Evolutionary conservation across 2,888 invertebrate genomes (phyloP), one percentile per base, ranked within the genome.

Genomic region (Holacanthella duospinosa): DNA sequence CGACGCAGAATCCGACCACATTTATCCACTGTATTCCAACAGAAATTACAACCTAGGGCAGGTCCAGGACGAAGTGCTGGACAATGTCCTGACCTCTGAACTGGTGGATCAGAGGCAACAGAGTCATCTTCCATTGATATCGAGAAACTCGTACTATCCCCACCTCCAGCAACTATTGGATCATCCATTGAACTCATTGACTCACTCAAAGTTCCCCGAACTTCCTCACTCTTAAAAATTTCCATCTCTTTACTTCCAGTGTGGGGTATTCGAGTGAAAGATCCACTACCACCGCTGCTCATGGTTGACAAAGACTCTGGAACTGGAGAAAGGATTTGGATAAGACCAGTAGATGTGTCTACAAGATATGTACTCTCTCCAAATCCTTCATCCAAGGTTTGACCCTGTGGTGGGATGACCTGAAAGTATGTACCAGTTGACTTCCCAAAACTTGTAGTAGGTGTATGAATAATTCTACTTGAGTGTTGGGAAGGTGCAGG

Each of bases 11-110:
- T 89, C 69, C 90, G 80, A 43, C 89, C 89, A 78, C 87, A 86
- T 55, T 84, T 84, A 76, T 91, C 90, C 55, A 89, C 87, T 0
- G 90, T 89, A 77, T 91, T 91, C 91, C 91, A 91, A 78, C 91
- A 91, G 77, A 86, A 90, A 79, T 90, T 90, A 78, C 91, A 91
- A 71, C 89, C 88, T 67, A 91, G 79, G 1, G 90, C 89, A 3
- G 91, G 89, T 0, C 91, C 91, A 9, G 86, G 85, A 61, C 91
- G 80, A 59, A 88, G 85, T 12, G 87, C 87, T 9, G 90, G 91
- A 75, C 90, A 90, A 78, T 91, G 90, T 74, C 87, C 87, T 57
- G 87, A 86, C 64, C 89, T 80, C 24, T 71, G 70, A 25, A 70
- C 63, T 1, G 43, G 43, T 12, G 24, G 29, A 43, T n/a, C 43